These are phyloP conservation scores for Perca schrenkii DNA, from an alignment of 2,113 vertebrate species.

Conservation along the genomic window DNA sequence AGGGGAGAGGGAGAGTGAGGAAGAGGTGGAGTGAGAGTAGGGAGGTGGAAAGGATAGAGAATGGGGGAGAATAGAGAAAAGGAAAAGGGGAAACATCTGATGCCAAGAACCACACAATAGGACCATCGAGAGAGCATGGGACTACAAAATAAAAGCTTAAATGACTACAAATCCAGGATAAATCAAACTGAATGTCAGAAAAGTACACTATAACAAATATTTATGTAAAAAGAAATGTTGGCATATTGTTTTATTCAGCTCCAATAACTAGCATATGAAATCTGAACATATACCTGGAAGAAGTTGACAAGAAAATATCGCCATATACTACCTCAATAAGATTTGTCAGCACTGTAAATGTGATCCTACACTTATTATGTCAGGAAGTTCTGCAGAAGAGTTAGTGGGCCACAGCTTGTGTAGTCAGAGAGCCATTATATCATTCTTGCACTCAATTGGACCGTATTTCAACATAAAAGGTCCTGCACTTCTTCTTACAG, in stretches of 20 bases:
- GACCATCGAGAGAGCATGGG: conserved; percentile 41
- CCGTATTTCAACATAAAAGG: conserved; percentile 60
- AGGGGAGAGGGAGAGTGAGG: conserved; percentile 23
- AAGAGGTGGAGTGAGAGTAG: conserved; percentile 34
- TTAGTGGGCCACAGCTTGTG: conserved; percentile 47
- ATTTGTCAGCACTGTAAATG: conserved; percentile 57
- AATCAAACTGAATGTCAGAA: background rate
- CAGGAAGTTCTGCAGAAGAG: conserved; percentile 62
- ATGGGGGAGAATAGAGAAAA: conserved; percentile 22
- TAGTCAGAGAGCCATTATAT: conserved; percentile 63
- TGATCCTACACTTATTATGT: conserved; percentile 57
- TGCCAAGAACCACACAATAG: conserved; percentile 64
- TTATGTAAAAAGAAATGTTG: background rate
- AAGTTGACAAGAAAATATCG: conserved; percentile 20
- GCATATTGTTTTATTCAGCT: background rate
- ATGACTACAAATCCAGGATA: conserved; percentile 2
- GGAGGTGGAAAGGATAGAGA: conserved; percentile 24
- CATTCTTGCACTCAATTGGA: conserved; percentile 54
- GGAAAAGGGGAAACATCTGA: conserved; percentile 52
- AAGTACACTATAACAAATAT: background rate
- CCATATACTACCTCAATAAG: conserved; percentile 8
- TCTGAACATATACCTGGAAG: background rate
- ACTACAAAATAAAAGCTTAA: conserved; percentile 33
- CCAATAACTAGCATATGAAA: background rate
- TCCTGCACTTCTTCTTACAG: conserved; percentile 55